Base-by-base conservation (phyloP, 2,113 vertebrate species). In the Heloderma charlesbogerti region DNA sequence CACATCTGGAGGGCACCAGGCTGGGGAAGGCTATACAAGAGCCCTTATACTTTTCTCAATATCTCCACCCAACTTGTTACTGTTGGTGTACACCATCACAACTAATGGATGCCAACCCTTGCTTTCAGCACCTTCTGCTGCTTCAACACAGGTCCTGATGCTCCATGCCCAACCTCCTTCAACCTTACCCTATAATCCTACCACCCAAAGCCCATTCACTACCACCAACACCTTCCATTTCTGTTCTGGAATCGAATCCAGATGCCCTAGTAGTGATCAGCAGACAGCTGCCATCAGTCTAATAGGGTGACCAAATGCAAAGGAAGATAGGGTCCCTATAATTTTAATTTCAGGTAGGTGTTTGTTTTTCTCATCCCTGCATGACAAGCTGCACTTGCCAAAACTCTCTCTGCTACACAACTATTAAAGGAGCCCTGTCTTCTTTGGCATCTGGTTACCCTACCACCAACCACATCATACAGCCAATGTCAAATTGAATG, bases 381-480 rank as follows among this genome's bases (percentile, higher is more conserved):
- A 51, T 51, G 85, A 57, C 85, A 87, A 34, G 34, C 25, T 74
- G 85, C 69, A 54, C 48, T 37, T 74, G 34, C 45, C 71, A 75
- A 75, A 75, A 54, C 40, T 75, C n/a, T 69, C 69, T 25, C 29
- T 51, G 51, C 67, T 31, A 51, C 54, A 27, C 18, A 84, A 31
- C 22, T 34, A 54, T 18, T 74, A 20, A 45, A 57, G 45, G 51
- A 37, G 37, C 48, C 34, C 67, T 54, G 48, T 87, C 48, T 66
- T 51, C 84, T 75, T 40, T 86, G 92, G 93, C 94, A 94, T 90
- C 88, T 0, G 94, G 94, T 94, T 95, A 94, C 93, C 93, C 87
- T 71, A 57, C 86, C 34, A 74, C n/a, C 51, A 77, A 60, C n/a
- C 51, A 87, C 67, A 75, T 74, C 69, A 87, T 75, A 87, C n/a